Conservation (phyloP, 2,113 vertebrate species). For the Phocoena phocoena region DNA sequence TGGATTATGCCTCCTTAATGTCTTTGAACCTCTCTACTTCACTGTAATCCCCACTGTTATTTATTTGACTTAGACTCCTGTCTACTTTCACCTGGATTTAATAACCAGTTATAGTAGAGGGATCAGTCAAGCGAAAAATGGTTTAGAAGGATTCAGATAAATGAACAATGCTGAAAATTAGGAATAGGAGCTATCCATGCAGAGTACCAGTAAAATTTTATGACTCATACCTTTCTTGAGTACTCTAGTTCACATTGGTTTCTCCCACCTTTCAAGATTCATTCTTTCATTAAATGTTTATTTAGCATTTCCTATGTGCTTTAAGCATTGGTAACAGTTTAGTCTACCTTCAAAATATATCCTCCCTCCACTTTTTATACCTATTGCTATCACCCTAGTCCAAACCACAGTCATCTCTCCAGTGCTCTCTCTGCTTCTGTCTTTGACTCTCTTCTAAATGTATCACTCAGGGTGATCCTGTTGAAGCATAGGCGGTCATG, state of each 20-base stretch:
- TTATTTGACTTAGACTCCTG: background rate
- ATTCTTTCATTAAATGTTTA: background rate
- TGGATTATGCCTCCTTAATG: background rate
- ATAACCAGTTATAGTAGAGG: background rate
- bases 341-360: background rate
- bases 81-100: background rate
- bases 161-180: background rate
- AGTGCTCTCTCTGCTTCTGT: background rate
- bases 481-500: background rate
- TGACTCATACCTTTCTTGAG: background rate
- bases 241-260: background rate
- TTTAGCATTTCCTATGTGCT: background rate
- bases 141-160: background rate
- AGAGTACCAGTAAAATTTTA: background rate
- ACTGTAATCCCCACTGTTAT: background rate
- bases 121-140: background rate
- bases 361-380: background rate
- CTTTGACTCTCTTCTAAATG: background rate
- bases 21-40: background rate
- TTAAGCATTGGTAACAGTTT: background rate
- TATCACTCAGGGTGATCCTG: background rate
- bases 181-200: background rate
- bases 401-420: background rate
- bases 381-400: background rate
- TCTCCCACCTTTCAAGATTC: background rate